Evolutionary conservation across 2,888 invertebrate species (phyloP), one percentile per base, ranked within the genome.

Genomic region (Aleiodes testaceus): DNA sequence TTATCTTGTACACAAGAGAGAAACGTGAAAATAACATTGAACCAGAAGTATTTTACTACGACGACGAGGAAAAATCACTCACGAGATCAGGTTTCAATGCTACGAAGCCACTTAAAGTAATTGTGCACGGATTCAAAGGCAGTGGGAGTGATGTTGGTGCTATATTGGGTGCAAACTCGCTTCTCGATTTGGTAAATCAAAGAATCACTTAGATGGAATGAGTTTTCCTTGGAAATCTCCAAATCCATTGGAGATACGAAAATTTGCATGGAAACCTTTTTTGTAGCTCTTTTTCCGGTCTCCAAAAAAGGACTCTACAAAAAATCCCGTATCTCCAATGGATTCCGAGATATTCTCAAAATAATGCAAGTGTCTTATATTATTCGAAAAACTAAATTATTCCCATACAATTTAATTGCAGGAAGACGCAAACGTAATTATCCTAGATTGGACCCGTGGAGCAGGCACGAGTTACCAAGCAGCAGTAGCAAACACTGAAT

Each of bases 401-500:
- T 5, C 26, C 26, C 26, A 26, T 55, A 22, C 12, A 36, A 12
- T 64, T 22, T 49, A 69, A 67, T 63, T 66, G 78, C 76, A 91
- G 91, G 89, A 89, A 76, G 89, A 91, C 77, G 87, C 85, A 26
- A 91, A 91, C 76, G 87, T 91, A 36, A 82, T 91, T 14, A 77
- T 90, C 3, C 84, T 91, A 73, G 91, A 91, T 76, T 91, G 91
- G 91, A 88, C 89, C 26, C 87, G 87, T 70, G 91, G 91, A 1
- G 91, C 91, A 0, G 90, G 90, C 0, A 89, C 90, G 1, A 88
- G 89, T 12, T 91, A 91, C 78, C 83, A 89, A 5, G 82, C 85
- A 12, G 91, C 91, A 0, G 91, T 91, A 1, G 90, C 91, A 0
- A 91, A 91, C 76, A 91, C 91, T 0, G 91, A 91, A 82, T 82